A percentile compares a stretch with the other conserved stretches of the same genome.
Conservation (phyloP, 2,888 invertebrate genomes). For the Miltochrista miniata region DNA sequence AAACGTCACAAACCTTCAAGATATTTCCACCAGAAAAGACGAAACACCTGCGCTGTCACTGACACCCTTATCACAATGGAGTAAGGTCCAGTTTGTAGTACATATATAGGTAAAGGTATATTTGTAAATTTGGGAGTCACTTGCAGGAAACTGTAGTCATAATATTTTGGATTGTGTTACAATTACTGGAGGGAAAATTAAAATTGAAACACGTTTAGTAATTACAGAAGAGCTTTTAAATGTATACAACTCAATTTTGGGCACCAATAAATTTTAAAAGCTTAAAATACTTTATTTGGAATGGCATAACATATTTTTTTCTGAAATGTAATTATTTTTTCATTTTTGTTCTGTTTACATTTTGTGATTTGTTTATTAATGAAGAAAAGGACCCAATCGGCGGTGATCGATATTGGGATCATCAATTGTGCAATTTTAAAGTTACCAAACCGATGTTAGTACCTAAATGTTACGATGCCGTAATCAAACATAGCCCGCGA, state of each 20-base stretch:
- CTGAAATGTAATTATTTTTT: too few species aligned
- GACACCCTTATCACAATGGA: slow-evolving; percentile 30
- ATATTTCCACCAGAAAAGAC: slow-evolving; percentile 54
- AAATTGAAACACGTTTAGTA: slow-evolving; percentile 31
- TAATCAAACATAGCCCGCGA: too few species aligned
- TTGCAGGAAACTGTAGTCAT: slow-evolving; percentile 56
- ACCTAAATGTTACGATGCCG: too few species aligned
- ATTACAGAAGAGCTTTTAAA: slow-evolving; percentile 2
- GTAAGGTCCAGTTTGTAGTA: slow-evolving; percentile 39
- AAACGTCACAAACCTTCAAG: slow-evolving; percentile 81
- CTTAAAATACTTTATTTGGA: too few species aligned
- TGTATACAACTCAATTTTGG: background rate
- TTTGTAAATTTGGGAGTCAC: slow-evolving; percentile 56
- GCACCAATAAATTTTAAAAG: background rate
- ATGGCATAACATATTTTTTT: too few species aligned
- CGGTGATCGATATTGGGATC: too few species aligned
- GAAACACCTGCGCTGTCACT: slow-evolving; percentile 38
- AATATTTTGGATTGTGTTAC: slow-evolving; percentile 50
- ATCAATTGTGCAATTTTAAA: too few species aligned
- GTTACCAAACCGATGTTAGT: too few species aligned
- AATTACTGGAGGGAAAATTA: slow-evolving; percentile 47
- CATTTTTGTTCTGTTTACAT: too few species aligned
- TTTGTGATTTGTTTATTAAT: too few species aligned
- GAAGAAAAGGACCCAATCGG: too few species aligned
- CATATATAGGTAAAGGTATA: slow-evolving; percentile 10